Evolutionary conservation across 2,797 vertebrate genomes (phyloP), one percentile per base, ranked within the genome.

Genomic region (Vespertilio murinus): DNA sequence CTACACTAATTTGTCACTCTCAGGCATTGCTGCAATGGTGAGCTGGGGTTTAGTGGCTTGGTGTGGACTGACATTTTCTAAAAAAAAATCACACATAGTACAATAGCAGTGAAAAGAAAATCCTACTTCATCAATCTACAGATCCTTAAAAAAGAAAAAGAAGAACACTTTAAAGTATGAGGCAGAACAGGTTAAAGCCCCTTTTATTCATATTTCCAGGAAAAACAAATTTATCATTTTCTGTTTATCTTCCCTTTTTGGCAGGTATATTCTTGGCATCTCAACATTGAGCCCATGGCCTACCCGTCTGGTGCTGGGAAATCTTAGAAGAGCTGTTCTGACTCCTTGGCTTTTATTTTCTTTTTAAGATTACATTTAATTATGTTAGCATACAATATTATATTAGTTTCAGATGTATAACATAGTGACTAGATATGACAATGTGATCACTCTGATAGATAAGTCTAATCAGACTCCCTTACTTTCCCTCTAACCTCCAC

Each of bases 11-110:
- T 87, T 95, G 88, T 96, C 94, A 96, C 90, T 91, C 94, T 94
- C 65, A 14, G 95, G 93, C 90, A 94, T 93, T 96, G 96, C 89
- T 94, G 70, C 91, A 94, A 90, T 38, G 67, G 93, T 88, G 91
- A 96, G 84, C 77, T 96, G 91, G 84, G 47, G 77, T 96, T 88
- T 59, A 83, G 85, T 90, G 59, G 52, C 38, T 64, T 94, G 77
- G 69, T 91, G n/a, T 73, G 73, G 78, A 95, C 56, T 93, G 93
- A 95, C 70, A 96, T 75, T 91, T 96, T 96, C 90, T 64, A 79
- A 88, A 94, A 96, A 94, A 96, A 95, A 95, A 87, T 95, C 95
- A 91, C 85, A 95, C 10, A 88, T 8, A 94, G 70, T 89, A 56
- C 78, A 65, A 71, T 0, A 77, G 80, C 38, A 90, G 52, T 70